Percentiles rank a stretch among this genome's conserved stretches.
phyloP scores from a whole-genome alignment of 2,797 vertebrate genomes.

The Nyctalus aviator region DNA sequence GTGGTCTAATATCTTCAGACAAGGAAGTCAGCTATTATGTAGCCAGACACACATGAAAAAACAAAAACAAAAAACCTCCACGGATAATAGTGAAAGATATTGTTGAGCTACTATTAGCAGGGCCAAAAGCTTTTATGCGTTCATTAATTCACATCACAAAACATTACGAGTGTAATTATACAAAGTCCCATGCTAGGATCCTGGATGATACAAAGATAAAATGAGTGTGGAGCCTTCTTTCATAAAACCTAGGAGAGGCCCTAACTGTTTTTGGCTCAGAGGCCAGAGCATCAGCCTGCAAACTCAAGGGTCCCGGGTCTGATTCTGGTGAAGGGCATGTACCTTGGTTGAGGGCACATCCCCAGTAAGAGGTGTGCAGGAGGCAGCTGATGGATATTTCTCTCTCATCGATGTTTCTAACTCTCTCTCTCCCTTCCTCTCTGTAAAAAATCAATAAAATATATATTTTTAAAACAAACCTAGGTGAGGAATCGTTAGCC shows the following conservation, averaged over 20 bases:
- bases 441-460: too few relatives aligned
- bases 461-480: background rate
- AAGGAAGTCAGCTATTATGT: slow-evolving; percentile 57
- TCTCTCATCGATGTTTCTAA: too few relatives aligned
- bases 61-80: background rate
- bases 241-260: background rate
- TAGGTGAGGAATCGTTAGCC: background rate
- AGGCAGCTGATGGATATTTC: too few relatives aligned
- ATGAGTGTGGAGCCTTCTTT: background rate
- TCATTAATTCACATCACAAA: background rate
- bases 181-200: background rate
- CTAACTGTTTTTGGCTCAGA: too few relatives aligned
- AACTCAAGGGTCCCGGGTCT: too few relatives aligned
- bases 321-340: too few relatives aligned
- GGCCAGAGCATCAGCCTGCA: too few relatives aligned
- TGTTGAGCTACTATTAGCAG: background rate
- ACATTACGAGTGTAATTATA: background rate
- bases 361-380: too few relatives aligned
- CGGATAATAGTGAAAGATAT: background rate
- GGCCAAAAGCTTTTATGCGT: background rate
- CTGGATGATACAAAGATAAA: background rate
- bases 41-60: background rate
- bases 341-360: too few relatives aligned
- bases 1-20: slow-evolving; percentile 74
- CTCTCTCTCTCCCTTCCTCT: too few relatives aligned